Percentiles rank a stretch among this genome's conserved stretches.
phyloP scores from a whole-genome alignment of 2,113 vertebrate species.

The Cygnus atratus region DNA sequence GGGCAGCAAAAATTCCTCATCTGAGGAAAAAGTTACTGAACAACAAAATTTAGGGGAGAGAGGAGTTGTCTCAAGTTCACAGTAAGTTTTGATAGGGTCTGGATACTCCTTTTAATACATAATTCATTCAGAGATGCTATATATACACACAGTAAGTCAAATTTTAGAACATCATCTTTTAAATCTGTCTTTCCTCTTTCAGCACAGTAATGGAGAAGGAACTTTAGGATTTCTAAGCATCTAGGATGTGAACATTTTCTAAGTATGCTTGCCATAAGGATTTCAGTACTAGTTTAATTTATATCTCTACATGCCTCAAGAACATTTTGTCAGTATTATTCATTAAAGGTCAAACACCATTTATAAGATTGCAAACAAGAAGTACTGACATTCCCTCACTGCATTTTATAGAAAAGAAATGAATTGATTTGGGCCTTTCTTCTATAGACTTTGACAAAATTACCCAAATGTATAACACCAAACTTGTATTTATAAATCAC shows the following conservation, averaged over 20 bases:
- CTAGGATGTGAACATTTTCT: neutral
- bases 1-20: neutral
- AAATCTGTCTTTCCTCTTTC: neutral
- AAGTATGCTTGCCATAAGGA: neutral
- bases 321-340: neutral
- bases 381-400: neutral
- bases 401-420: neutral
- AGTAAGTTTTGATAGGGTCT: neutral
- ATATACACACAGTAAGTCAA: neutral
- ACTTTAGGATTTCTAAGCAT: neutral
- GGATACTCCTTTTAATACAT: neutral
- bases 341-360: neutral
- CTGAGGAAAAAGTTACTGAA: neutral
- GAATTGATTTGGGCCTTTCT: neutral
- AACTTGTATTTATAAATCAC: neutral
- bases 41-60: neutral
- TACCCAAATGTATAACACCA: neutral
- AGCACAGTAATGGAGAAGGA: neutral
- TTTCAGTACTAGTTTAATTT: neutral
- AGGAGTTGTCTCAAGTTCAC: neutral
- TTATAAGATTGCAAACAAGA: neutral
- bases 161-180: neutral
- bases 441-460: neutral
- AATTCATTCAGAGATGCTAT: neutral
- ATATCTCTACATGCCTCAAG: neutral